Evolutionary conservation across 35 echinoderm and acorn worm genomes (phyloP).

Genomic region (Apostichopus japonicus): DNA sequence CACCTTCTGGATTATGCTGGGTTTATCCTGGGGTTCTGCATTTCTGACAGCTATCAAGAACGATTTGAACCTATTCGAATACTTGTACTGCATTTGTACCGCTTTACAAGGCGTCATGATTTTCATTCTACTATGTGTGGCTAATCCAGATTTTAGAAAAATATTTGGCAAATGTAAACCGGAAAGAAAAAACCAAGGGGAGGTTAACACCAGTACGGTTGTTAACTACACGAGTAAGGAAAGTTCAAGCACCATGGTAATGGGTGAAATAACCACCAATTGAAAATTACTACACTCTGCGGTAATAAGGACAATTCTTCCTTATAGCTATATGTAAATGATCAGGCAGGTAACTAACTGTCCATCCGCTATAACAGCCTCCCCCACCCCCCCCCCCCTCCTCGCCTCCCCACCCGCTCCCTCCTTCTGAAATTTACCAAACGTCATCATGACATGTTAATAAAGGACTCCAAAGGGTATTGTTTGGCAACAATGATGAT

Average conservation of each 20-base stretch:
- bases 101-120: neutral
- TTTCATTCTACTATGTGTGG: neutral
- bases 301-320: too few species aligned
- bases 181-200: neutral
- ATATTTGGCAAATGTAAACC: neutral
- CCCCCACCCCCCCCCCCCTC: too few species aligned
- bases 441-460: too few species aligned
- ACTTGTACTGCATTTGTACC: neutral
- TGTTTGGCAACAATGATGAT: too few species aligned
- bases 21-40: neutral
- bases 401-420: too few species aligned
- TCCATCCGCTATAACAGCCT: too few species aligned
- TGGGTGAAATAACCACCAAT: neutral
- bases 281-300: too few species aligned
- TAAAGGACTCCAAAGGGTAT: too few species aligned
- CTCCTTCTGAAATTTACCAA: too few species aligned
- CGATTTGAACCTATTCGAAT: neutral
- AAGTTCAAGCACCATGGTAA: neutral
- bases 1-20: neutral
- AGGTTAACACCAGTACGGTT: neutral
- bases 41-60: neutral
- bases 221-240: neutral
- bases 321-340: too few species aligned
- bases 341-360: too few species aligned
- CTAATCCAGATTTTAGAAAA: neutral